Evolutionary conservation across 2,888 invertebrate species (phyloP), one percentile per base, ranked within the genome.

Genomic region (Bellardia bayeri): DNA sequence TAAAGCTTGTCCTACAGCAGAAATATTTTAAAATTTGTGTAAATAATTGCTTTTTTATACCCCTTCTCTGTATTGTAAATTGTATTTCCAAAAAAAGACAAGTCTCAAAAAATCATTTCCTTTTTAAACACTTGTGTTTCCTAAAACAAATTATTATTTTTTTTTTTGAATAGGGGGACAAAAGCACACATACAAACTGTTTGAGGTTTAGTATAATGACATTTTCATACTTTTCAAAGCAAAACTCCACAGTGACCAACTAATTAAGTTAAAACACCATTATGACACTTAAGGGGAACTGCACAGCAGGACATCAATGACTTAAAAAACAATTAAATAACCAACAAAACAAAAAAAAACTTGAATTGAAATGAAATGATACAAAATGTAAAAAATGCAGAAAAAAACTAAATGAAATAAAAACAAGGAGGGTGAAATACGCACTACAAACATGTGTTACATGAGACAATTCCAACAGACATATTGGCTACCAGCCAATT

Each of bases 261-360:
- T 87, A 87, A 87, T 87, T 85, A 87, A 87, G 85, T 87, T 87
- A 85, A 87, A 85, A 75, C 85, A 85, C 87, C 85, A 87, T 87
- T 87, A 87, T 74, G 87, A 85, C 87, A 87, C 87, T 85, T 85
- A 85, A 87, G 87, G 87, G 72, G 72, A 87, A 81, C 72, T 40
- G 69, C 84, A 85, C 84, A 82, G 74, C 87, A 87, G 82, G 85
- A 85, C 82, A 74, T 74, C 87, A 83, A 69, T 68, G 81, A 82
- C 81, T 82, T 87, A 64, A 75, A 87, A 85, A 85, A 85, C 79
- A 85, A 82, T 82, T 85, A 87, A 85, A 82, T 64, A 51, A 68
- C 33, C 69, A 63, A 58, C 16, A 75, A 68, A 76, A n/a, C 66
- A 7, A 61, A 49, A 56, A n/a, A 78, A 3, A 14, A 14, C 8